Evolutionary conservation across 2,797 vertebrate species (phyloP).

Genomic region (Peromyscus attwateri): DNA sequence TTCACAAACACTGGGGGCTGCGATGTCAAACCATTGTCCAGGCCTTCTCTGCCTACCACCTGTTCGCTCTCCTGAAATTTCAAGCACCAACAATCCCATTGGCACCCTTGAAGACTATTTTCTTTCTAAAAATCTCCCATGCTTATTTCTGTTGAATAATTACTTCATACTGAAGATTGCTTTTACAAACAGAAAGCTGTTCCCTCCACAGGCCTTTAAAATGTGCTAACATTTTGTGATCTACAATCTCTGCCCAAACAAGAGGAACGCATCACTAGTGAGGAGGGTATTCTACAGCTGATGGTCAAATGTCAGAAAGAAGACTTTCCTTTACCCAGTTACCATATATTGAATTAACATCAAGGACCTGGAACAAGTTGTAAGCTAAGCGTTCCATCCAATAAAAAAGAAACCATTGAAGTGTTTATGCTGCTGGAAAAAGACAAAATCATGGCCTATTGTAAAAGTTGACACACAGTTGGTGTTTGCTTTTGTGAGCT

Average conservation of each 20-base stretch:
- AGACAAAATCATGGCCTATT: constrained; percentile 3
- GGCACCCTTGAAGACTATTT: too few relatives aligned
- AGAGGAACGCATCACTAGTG: not conserved
- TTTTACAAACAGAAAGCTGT: too few relatives aligned
- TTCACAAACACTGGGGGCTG: not conserved
- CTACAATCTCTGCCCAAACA: not conserved
- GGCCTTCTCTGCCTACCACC: not conserved
- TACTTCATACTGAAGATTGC: too few relatives aligned
- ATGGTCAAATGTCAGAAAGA: not conserved
- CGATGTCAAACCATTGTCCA: not conserved
- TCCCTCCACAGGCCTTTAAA: too few relatives aligned
- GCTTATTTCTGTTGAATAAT: too few relatives aligned
- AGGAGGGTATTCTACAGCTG: not conserved
- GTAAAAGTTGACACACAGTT: not conserved
- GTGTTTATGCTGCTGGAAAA: not conserved
- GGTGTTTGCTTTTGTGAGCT: not conserved
- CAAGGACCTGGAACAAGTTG: not conserved
- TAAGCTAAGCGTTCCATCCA: not conserved
- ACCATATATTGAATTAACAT: not conserved
- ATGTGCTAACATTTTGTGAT: too few relatives aligned
- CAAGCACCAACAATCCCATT: too few relatives aligned
- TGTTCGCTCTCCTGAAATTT: too few relatives aligned
- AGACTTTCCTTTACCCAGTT: not conserved
- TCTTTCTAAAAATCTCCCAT: too few relatives aligned
- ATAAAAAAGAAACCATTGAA: not conserved